Evolutionary conservation across 2,888 invertebrate species (phyloP).

Genomic region (Drosophila hamatofila): DNA sequence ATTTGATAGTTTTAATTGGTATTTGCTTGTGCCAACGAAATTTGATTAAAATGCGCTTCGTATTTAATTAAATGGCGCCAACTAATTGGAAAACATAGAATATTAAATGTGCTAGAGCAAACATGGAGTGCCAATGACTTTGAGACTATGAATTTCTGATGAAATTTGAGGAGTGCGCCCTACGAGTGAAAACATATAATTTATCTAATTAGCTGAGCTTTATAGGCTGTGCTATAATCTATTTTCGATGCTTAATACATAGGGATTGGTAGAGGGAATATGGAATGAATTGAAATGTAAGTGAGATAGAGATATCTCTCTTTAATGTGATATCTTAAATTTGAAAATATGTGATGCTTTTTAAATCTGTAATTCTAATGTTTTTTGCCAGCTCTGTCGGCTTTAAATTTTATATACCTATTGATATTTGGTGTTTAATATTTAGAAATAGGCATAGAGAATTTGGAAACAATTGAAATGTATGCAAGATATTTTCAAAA

Average conservation of each 20-base stretch:
- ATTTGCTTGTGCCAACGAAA: constrained; percentile 58
- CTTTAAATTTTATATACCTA: no score
- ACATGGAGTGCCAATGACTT: background rate
- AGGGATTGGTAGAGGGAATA: background rate
- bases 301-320: no score
- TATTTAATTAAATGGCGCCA: constrained; percentile 50
- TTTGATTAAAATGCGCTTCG: constrained; percentile 62
- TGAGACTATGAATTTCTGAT: background rate
- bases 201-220: background rate
- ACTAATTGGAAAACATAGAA: constrained; percentile 35
- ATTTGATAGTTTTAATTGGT: constrained; percentile 78
- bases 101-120: background rate
- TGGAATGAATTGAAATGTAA: background rate
- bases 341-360: no score
- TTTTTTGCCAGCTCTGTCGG: no score
- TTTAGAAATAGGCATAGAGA: no score
- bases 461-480: no score
- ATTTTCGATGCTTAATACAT: background rate
- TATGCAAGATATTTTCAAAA: no score
- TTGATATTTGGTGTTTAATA: no score
- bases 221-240: background rate
- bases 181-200: background rate
- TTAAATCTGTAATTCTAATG: no score
- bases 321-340: no score
- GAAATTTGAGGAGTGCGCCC: background rate